Base-by-base conservation (phyloP, 2,113 vertebrate genomes). In the Osmerus eperlanus region DNA sequence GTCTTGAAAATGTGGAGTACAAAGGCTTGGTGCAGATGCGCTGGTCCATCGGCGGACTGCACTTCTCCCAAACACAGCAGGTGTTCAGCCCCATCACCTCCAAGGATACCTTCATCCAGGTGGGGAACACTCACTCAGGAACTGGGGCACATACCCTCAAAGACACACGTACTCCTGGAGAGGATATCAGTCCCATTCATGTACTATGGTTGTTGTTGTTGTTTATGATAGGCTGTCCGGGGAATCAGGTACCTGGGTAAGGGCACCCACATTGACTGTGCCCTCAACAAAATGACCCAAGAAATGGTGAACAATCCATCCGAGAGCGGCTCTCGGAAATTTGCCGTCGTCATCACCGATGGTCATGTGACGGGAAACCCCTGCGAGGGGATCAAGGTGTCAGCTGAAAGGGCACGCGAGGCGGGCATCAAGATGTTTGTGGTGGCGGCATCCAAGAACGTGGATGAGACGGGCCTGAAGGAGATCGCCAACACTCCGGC, bases 181-280 rank as follows among this genome's bases (percentile, higher is more conserved):
- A 36, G 1, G 32, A 36, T 36, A 12, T 47, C 9, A 47, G 41
- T 47, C 41, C 5, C 41, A 5, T 9, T 47, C 41, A 47, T 47
- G 9, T 47, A 18, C 28, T 29, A 15, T 64, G 28, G 62, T 36
- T 41, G 62, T 64, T 51, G 9, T 19, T 59, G 9, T 16, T 23
- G 15, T 1, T 56, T 23, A 75, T 64, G 72, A 11, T 78, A 91
- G 89, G n/a, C 1, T 2, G 13, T 98, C 28, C 67, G 5, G 0
- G 0, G 0, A 0, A 93, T 98, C 58, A 0, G 0, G 0, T 99
- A 99, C 79, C 89, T 97, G 41, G 96, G 97, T 62, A 92, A 93
- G 2, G 97, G 97, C 61, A 99, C 97, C 68, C 93, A 94, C 86
- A 99, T 90, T 0, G 97, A 99, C 83, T 99, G 97, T 0, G 97